A percentile compares a stretch with the other conserved stretches of the same genome.
These are phyloP conservation scores for Mythimna impura DNA, from an alignment of 2,888 invertebrate species.

Conservation along the genomic window DNA sequence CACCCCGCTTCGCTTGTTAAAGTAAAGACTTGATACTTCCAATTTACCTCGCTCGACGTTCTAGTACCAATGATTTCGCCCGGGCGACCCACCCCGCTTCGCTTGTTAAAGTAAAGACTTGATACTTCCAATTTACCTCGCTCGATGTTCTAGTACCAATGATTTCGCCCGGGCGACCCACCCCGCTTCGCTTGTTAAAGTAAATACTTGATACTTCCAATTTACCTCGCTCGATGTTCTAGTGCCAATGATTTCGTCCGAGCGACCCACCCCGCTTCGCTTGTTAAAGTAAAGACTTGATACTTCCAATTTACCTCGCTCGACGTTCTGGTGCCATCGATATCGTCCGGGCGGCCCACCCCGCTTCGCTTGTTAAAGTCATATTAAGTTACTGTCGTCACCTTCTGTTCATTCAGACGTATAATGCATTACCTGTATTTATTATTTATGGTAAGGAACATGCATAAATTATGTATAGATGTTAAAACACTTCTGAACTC, in stretches of 20 bases:
- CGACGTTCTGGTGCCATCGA: background rate
- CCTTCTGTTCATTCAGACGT: background rate
- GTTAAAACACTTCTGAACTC: constrained; percentile 12
- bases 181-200: no score
- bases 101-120: no score
- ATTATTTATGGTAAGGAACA: background rate
- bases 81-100: no score
- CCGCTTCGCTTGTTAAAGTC: no score
- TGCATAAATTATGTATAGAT: background rate
- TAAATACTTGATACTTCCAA: no score
- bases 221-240: background rate
- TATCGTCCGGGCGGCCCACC: background rate
- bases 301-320: no score
- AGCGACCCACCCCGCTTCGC: background rate
- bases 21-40: background rate
- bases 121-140: no score
- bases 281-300: background rate
- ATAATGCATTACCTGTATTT: background rate
- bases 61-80: no score
- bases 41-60: background rate
- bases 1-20: no score
- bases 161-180: no score
- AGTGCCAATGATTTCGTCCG: background rate
- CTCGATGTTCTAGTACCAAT: no score
- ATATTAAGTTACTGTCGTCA: background rate